A percentile compares a stretch with the other conserved stretches of the same genome.
Evolutionary conservation across 1,140 invertebrate species (phyloP).

Genomic region (Drosophila athabasca): DNA sequence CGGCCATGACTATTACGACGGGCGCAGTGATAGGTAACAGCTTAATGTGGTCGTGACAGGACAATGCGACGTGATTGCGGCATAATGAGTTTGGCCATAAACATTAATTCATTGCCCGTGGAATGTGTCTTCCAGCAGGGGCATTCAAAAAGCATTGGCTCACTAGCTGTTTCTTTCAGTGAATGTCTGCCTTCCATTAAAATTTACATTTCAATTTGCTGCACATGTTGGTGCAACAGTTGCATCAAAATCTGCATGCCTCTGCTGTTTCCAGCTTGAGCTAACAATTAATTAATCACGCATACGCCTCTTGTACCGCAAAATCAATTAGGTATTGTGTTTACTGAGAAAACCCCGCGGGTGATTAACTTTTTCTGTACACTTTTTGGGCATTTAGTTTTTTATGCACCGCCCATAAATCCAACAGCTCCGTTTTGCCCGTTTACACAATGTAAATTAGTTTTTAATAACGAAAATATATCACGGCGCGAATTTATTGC

Average conservation of each 20-base stretch:
- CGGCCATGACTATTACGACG: constrained; percentile 50
- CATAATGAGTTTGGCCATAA: constrained; percentile 41
- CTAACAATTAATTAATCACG: constrained; percentile 52
- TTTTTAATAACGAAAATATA: constrained; percentile 66
- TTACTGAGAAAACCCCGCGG: constrained; percentile 10
- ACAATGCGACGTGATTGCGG: constrained; percentile 40
- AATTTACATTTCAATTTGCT: constrained; percentile 55
- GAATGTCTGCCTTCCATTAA: constrained; percentile 28
- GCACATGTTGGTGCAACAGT: neutral
- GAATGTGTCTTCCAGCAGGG: constrained; percentile 1
- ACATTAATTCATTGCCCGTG: constrained; percentile 27
- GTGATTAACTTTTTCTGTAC: constrained; percentile 26
- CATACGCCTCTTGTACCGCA: constrained; percentile 39
- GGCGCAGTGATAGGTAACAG: constrained; percentile 20
- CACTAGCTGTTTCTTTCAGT: constrained; percentile 22
- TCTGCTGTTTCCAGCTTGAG: neutral
- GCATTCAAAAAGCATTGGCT: too few relatives aligned
- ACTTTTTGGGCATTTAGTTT: constrained; percentile 42
- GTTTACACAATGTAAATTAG: constrained; percentile 68
- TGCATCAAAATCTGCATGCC: neutral
- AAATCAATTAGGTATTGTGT: constrained; percentile 48
- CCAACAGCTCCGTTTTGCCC: constrained; percentile 40
- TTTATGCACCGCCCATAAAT: constrained; percentile 49
- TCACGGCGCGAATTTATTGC: constrained; percentile 56
- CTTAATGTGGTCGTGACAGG: constrained; percentile 19